These are phyloP conservation scores for Diarsia dahlii DNA, from an alignment of 2,888 invertebrate genomes.

Conservation along the genomic window DNA sequence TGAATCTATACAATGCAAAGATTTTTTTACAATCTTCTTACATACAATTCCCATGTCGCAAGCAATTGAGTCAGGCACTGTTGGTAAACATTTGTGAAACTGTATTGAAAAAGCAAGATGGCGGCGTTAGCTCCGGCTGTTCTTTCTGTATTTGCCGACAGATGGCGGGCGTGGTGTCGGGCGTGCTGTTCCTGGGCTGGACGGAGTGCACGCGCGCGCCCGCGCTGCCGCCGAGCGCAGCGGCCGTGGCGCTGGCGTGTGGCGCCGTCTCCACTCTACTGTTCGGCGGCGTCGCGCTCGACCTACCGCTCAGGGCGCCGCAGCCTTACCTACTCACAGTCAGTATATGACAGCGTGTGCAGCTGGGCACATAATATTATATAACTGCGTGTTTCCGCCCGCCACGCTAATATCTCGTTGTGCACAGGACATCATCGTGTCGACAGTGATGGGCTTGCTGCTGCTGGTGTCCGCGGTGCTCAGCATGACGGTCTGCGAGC, in stretches of 20 bases:
- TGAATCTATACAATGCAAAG: too few relatives aligned
- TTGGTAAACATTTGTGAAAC: too few relatives aligned
- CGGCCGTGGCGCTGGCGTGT: conserved; percentile 55
- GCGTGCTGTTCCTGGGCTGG: conserved; percentile 67
- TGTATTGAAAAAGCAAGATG: not conserved
- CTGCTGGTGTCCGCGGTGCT: conserved; percentile 73
- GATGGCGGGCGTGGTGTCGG: conserved; percentile 67
- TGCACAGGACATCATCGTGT: conserved; percentile 75
- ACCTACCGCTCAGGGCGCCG: conserved; percentile 72
- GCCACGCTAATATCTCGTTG: not conserved
- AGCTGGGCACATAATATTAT: not conserved
- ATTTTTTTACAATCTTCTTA: too few relatives aligned
- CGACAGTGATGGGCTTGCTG: conserved; percentile 71
- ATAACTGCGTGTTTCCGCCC: not conserved
- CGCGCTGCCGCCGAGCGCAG: conserved; percentile 47
- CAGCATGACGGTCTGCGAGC: conserved; percentile 70
- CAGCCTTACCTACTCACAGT: conserved; percentile 73
- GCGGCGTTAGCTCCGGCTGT: not conserved
- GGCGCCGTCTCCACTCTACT: conserved; percentile 66
- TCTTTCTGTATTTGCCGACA: conserved; percentile 37
- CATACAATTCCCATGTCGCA: too few relatives aligned
- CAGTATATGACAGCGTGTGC: conserved; percentile 40
- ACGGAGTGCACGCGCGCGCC: conserved; percentile 50
- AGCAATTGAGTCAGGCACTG: too few relatives aligned
- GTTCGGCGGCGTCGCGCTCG: conserved; percentile 67